Percentiles rank a stretch among this genome's conserved stretches.
Evolutionary conservation across 2,888 invertebrate genomes (phyloP).

Genomic region (Tetragonisca angustula): DNA sequence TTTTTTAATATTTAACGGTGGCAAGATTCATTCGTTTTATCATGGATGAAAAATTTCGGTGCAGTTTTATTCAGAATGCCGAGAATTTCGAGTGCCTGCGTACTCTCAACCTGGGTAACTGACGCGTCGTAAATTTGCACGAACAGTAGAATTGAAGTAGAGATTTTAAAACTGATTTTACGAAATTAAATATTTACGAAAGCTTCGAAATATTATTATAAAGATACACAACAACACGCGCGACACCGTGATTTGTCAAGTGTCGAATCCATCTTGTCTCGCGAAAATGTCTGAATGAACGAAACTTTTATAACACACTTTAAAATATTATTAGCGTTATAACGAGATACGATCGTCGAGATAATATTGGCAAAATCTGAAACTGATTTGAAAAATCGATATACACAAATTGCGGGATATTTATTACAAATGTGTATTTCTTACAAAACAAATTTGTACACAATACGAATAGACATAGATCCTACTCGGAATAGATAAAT

Average conservation of each 20-base stretch:
- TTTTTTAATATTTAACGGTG: background rate
- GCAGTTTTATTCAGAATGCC: background rate
- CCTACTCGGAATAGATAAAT: too few relatives aligned
- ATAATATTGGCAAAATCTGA: too few relatives aligned
- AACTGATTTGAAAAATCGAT: too few relatives aligned
- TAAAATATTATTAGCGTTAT: too few relatives aligned
- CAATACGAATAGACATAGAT: too few relatives aligned
- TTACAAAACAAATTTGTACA: too few relatives aligned
- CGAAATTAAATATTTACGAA: background rate
- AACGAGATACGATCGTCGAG: too few relatives aligned
- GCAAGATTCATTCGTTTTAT: background rate
- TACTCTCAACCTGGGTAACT: background rate
- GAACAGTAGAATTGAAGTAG: background rate
- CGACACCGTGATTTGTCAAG: background rate
- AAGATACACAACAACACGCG: background rate
- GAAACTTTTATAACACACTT: too few relatives aligned
- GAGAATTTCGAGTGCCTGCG: background rate
- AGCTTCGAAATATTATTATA: background rate
- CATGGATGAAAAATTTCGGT: background rate
- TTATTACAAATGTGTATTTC: too few relatives aligned
- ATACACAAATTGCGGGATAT: too few relatives aligned
- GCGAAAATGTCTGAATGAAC: too few relatives aligned
- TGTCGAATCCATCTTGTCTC: too few relatives aligned
- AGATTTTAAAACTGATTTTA: background rate
- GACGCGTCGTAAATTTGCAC: background rate